phyloP scores from a whole-genome alignment of 2,888 invertebrate genomes.

The Zygogramma bicolorata region DNA sequence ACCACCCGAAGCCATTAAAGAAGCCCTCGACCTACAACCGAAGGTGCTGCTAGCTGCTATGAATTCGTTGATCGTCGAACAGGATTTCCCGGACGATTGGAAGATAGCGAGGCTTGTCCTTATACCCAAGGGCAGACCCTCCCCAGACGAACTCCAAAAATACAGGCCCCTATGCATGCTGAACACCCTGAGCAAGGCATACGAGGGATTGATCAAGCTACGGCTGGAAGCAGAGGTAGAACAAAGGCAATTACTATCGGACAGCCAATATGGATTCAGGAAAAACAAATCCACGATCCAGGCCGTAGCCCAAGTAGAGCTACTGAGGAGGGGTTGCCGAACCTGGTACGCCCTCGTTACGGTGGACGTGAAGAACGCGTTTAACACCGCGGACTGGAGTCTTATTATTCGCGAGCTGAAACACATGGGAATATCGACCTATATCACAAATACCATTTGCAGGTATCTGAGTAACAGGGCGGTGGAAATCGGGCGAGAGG shows the following conservation, averaged over 20 bases:
- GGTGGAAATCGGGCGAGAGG: not conserved
- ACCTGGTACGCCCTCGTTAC: constrained; percentile 4
- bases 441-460: constrained; percentile 5
- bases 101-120: constrained; percentile 44
- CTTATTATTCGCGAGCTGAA: constrained; percentile 15
- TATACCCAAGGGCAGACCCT: constrained; percentile 25
- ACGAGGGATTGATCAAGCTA: constrained; percentile 28
- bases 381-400: constrained; percentile 31
- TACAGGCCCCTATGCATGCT: constrained; percentile 43
- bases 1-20: constrained; percentile 42
- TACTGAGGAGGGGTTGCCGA: not conserved
- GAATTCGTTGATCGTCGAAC: constrained; percentile 16
- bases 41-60: constrained; percentile 23
- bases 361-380: constrained; percentile 34
- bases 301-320: constrained; percentile 13
- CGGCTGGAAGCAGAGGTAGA: constrained; percentile 23
- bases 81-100: constrained; percentile 41
- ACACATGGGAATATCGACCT: not conserved
- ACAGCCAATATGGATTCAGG: constrained; percentile 36
- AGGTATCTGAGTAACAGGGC: constrained; percentile 12
- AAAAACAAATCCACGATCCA: constrained; percentile 31
- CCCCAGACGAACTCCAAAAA: not conserved
- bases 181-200: constrained; percentile 29
- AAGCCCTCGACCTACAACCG: constrained; percentile 24
- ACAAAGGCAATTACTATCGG: constrained; percentile 14